Evolutionary conservation across 2,888 invertebrate species (phyloP), one percentile per base, ranked within the genome.

Genomic region (Anaspis maculata): DNA sequence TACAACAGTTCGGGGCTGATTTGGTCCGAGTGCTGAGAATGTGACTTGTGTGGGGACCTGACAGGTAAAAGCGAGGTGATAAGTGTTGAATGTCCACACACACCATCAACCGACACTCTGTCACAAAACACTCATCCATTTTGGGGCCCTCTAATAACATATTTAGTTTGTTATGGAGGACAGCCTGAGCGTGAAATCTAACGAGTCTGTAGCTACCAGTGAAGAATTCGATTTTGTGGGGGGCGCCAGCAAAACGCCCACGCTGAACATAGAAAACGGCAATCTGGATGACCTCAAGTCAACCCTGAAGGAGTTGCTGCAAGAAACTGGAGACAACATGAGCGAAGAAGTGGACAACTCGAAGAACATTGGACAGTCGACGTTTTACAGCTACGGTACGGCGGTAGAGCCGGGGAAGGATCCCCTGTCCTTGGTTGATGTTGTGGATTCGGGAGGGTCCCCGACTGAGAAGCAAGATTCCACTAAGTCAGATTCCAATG

Each of bases 401-500:
- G 51, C 54, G 9, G 59, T 61, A 5, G 54, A 54, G 41, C 52
- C 51, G 5, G 63, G 59, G 9, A 51, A 56, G 26, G 63, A 61
- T 40, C 59, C 62, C 2, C 37, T 61, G 36, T 32, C 39, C 12
- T 19, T 21, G 35, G 33, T 13, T n/a, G n/a, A n/a, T n/a, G n/a
- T n/a, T n/a, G n/a, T n/a, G n/a, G n/a, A n/a, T n/a, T n/a, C n/a
- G 25, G 6, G 42, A 48, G 25, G 59, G 59, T 11, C 48, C 19
- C 5, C 5, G 19, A 19, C 19, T 9, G 86, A 86, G 61, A 86
- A 85, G 54, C 81, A 83, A 48, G 86, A 85, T 57, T 72, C 75
- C 41, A 84, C 83, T 81, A 86, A 86, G 59, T 80, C 83, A 1
- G 77, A 76, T 43, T 80, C 81, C 52, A 83, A 80, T 41, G 79